Evolutionary conservation across 2,888 invertebrate genomes (phyloP).

Genomic region (Stenoptilia bipunctidactyla): DNA sequence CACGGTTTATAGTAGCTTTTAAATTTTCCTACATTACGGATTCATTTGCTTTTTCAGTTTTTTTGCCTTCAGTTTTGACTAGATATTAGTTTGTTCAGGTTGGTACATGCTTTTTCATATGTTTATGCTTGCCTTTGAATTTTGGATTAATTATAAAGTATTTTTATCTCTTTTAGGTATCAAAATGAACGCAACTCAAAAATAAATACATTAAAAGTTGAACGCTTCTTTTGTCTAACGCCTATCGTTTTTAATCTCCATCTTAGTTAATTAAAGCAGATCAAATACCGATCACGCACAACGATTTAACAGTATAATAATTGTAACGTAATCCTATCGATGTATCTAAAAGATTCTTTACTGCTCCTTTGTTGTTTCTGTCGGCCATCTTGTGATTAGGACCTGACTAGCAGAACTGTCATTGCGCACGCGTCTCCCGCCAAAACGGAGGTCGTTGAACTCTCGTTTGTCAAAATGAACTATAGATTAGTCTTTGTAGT

Average conservation of each 20-base stretch:
- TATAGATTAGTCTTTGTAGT: slow-evolving; percentile 31
- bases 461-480: slow-evolving; percentile 32
- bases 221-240: slow-evolving; percentile 1
- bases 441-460: slow-evolving; percentile 42
- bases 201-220: slow-evolving; percentile 2
- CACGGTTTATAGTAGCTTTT: too few relatives aligned
- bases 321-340: slow-evolving; percentile 58
- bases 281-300: slow-evolving; percentile 25
- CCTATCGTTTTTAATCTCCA: slow-evolving; percentile 9
- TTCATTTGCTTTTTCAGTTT: too few relatives aligned
- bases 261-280: slow-evolving; percentile 52
- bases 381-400: slow-evolving; percentile 52
- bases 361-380: slow-evolving; percentile 42
- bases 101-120: too few relatives aligned
- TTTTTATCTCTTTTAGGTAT: too few relatives aligned
- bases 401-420: slow-evolving; percentile 59
- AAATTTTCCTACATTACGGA: too few relatives aligned
- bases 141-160: too few relatives aligned
- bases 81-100: too few relatives aligned
- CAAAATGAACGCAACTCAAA: too few relatives aligned
- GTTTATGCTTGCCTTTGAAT: too few relatives aligned
- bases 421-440: slow-evolving; percentile 48
- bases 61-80: too few relatives aligned
- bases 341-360: slow-evolving; percentile 58
- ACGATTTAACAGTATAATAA: slow-evolving; percentile 44